A percentile compares a stretch with the other conserved stretches of the same genome.
Conservation (phyloP, 2,113 vertebrate genomes). For the Etheostoma spectabile region DNA sequence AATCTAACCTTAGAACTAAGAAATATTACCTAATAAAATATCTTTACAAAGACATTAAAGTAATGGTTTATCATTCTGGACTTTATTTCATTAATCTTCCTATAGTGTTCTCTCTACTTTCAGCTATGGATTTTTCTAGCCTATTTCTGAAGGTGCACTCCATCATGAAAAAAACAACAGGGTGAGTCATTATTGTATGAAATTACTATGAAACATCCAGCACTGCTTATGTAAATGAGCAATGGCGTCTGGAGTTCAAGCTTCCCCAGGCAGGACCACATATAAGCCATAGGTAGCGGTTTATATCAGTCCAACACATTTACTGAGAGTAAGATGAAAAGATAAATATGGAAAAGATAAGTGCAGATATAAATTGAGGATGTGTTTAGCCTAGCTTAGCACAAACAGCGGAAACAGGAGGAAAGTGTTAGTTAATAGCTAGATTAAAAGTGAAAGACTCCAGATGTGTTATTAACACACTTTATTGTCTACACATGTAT, state of each 20-base stretch:
- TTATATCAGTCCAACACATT: too few species aligned
- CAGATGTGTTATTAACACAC: too few species aligned
- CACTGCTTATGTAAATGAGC: slow-evolving; percentile 30
- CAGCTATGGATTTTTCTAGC: slow-evolving; percentile 39
- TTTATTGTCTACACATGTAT: too few species aligned
- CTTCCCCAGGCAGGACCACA: too few species aligned
- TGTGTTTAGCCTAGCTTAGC: too few species aligned
- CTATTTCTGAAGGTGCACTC: slow-evolving; percentile 47
- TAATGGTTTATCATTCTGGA: slow-evolving; percentile 46
- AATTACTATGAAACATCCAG: slow-evolving; percentile 39
- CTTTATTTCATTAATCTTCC: slow-evolving; percentile 61
- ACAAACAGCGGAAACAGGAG: too few species aligned
- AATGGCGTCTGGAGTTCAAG: background rate
- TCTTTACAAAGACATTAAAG: slow-evolving; percentile 49
- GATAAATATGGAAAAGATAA: too few species aligned
- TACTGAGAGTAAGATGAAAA: too few species aligned
- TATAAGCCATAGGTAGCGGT: too few species aligned
- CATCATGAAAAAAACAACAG: slow-evolving; percentile 45
- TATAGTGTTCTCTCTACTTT: slow-evolving; percentile 32
- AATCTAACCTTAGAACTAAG: slow-evolving; percentile 66
- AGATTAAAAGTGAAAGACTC: too few species aligned
- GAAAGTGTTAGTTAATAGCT: too few species aligned
- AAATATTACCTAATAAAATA: slow-evolving; percentile 57
- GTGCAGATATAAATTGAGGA: too few species aligned
- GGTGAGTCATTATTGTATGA: slow-evolving; percentile 29